Base-by-base conservation (phyloP, 2,888 invertebrate genomes). In the Hyposoter didymator region DNA sequence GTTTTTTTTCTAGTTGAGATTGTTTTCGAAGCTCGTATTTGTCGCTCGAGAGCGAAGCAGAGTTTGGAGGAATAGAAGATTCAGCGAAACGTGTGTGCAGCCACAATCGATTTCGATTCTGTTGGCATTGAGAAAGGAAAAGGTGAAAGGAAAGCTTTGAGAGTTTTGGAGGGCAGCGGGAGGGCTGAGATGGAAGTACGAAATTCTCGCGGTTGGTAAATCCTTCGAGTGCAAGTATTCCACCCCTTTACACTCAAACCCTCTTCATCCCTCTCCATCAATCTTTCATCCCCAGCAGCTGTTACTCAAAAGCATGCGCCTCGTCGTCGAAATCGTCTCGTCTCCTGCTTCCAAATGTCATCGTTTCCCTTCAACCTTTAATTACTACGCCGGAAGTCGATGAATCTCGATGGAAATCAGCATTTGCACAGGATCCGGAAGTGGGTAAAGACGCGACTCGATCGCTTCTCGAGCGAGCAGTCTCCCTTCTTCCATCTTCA, bases 341-440 rank as follows among this genome's bases (percentile, higher is more conserved):
- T 49, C 67, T 35, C 22, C 67, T n/a, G n/a, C n/a, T 64, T 45
- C 43, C 28, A 70, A 84, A 69, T 52, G 80, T 81, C 85, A 62
- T 79, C 83, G 39, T 81, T 70, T 84, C 69, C 75, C 84, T 72
- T 86, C 82, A 79, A 66, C 86, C 83, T 86, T 87, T 87, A 87
- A 87, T 87, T 87, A 87, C 80, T 83, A 66, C 78, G 66, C 55
- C 75, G 80, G 84, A 81, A 87, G 87, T 84, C 86, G 84, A 86
- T 84, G 86, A 87, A 80, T 87, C 84, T 86, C 78, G 81, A 87
- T 87, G 86, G 87, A 86, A 87, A 87, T 87, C 83, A 82, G 80
- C 73, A 86, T 87, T 87, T 86, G 81, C 86, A 83, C 84, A 87
- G 83, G 81, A 86, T 84, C 80, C 84, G 84, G 84, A 84, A 82